These are phyloP conservation scores for Acyrthosiphon pisum DNA, from an alignment of 1,140 invertebrate genomes.

Conservation along the genomic window DNA sequence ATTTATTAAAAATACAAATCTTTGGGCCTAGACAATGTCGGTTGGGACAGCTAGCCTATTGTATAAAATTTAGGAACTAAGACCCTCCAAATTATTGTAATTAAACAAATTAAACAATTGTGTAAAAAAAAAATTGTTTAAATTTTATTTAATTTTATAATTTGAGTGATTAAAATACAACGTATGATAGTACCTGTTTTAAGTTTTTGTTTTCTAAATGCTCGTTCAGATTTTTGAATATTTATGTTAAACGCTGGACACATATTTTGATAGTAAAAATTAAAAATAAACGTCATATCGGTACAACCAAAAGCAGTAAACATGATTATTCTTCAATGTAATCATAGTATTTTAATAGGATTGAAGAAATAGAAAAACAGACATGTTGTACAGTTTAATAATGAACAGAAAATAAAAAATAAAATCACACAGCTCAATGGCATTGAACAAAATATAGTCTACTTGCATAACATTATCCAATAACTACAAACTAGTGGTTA, in stretches of 20 bases:
- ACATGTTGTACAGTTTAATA: not conserved
- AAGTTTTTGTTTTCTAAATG: not conserved
- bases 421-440: not conserved
- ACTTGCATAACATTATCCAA: not conserved
- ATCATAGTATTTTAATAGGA: not conserved
- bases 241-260: not conserved
- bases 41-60: not conserved
- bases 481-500: not conserved
- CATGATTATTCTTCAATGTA: not conserved
- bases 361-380: not conserved
- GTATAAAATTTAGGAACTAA: not conserved
- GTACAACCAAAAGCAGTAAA: not conserved
- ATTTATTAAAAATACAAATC: too few relatives aligned
- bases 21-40: too few relatives aligned
- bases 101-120: not conserved
- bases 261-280: constrained; percentile 6
- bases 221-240: not conserved
- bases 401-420: not conserved
- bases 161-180: not conserved
- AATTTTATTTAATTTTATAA: not conserved
- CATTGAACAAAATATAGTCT: not conserved
- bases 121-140: too few relatives aligned
- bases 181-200: not conserved
- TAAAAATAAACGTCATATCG: not conserved
- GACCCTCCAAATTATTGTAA: not conserved